These are phyloP conservation scores for Gopherus flavomarginatus DNA, from an alignment of 2,113 vertebrate species.

Conservation along the genomic window DNA sequence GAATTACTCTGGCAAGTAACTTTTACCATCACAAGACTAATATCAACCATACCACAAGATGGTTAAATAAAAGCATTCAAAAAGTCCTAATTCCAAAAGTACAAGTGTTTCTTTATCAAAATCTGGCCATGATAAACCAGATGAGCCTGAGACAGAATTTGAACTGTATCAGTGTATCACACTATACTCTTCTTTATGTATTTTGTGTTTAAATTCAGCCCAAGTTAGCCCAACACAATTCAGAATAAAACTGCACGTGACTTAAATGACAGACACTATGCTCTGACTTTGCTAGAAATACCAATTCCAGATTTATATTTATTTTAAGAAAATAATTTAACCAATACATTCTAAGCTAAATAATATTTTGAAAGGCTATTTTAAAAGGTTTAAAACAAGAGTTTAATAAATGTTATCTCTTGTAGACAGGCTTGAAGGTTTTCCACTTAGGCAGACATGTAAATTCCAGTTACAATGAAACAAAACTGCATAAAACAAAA, in stretches of 20 bases:
- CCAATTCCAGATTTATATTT: slow-evolving; percentile 15
- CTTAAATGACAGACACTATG: background rate
- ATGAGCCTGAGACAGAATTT: background rate
- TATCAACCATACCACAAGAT: background rate
- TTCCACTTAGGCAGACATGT: slow-evolving; percentile 11
- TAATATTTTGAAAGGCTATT: slow-evolving; percentile 11
- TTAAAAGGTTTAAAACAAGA: background rate
- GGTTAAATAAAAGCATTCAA: slow-evolving; percentile 24
- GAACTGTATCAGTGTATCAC: background rate
- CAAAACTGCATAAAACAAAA: slow-evolving; percentile 25
- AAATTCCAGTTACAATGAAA: slow-evolving; percentile 49
- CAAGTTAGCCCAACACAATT: background rate
- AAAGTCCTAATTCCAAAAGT: background rate
- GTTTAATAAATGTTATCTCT: slow-evolving; percentile 39
- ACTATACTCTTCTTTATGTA: background rate
- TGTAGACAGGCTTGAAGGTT: background rate
- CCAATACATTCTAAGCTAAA: slow-evolving; percentile 9
- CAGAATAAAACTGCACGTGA: background rate
- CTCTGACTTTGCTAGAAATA: slow-evolving; percentile 19
- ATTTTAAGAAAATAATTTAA: slow-evolving; percentile 46
- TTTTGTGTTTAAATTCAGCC: background rate
- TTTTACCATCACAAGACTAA: background rate
- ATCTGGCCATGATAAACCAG: background rate
- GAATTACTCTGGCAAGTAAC: background rate
- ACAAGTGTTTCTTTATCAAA: slow-evolving; percentile 6